phyloP scores from a whole-genome alignment of 2,797 vertebrate genomes.

The Ceyx erithaca region DNA sequence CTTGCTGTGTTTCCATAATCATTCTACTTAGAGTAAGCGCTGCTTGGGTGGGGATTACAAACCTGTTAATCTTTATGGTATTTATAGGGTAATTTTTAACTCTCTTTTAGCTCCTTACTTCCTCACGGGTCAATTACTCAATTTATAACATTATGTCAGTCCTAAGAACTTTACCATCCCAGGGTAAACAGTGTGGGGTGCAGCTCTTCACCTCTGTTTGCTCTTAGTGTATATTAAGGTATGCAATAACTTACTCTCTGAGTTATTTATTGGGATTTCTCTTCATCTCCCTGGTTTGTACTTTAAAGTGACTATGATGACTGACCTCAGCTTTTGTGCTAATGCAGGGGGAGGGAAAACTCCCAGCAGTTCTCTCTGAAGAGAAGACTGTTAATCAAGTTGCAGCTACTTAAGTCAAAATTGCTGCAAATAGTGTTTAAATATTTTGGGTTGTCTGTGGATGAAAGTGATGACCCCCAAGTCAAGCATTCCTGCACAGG shows the following conservation, averaged over 20 bases:
- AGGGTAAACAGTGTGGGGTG: slow-evolving; percentile 38
- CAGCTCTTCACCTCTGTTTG: slow-evolving; percentile 48
- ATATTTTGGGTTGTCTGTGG: neutral
- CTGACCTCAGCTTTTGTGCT: neutral
- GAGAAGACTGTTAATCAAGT: neutral
- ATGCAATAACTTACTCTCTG: neutral
- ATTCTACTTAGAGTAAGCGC: slow-evolving; percentile 68
- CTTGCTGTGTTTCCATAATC: slow-evolving; percentile 67
- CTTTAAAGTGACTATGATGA: neutral
- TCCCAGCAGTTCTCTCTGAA: neutral
- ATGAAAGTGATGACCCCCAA: neutral
- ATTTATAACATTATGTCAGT: slow-evolving; percentile 47
- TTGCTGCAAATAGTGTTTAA: neutral
- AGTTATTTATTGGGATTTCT: neutral
- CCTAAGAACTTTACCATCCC: slow-evolving; percentile 35
- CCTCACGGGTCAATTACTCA: slow-evolving; percentile 40
- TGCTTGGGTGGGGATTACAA: slow-evolving; percentile 72
- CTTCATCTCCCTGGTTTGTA: neutral
- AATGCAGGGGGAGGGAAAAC: neutral
- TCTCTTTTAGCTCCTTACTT: slow-evolving; percentile 19
- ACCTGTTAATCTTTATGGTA: slow-evolving; percentile 74
- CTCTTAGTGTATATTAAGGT: neutral
- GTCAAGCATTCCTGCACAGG: neutral
- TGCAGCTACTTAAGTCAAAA: neutral
- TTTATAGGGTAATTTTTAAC: slow-evolving; percentile 76